Base-by-base conservation (phyloP, 2,888 invertebrate species). In the Lasius platythorax region DNA sequence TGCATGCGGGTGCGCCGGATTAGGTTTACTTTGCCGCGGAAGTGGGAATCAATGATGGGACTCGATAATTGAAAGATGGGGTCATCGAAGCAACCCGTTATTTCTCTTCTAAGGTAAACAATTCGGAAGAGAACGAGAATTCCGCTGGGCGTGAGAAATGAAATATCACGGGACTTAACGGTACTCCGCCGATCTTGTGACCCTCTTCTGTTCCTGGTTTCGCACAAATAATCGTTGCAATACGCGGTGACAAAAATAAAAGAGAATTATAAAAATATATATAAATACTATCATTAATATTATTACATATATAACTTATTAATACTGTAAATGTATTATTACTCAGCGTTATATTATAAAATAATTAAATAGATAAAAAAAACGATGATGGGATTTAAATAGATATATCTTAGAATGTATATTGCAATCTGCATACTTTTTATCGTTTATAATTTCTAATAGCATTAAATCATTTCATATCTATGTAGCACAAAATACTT, bases 31-130 rank as follows among this genome's bases (percentile, higher is more conserved):
- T 87, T 90, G 82, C 82, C 85, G 85, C 81, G 72, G 83, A 87
- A 89, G 86, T 88, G 85, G 85, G 88, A 88, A 88, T 84, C 85
- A 84, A 85, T 86, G 84, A 85, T 70, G 83, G 85, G 84, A 68
- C 37, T 66, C 68, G 78, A 84, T 91, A 90, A 91, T 91, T 91
- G 91, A 89, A 89, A 89, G 88, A 87, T 88, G 83, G 83, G 83
- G 75, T 74, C 84, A 76, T 87, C 87, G 84, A 87, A 86, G 87
- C 85, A 88, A 91, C 87, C 87, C 83, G 85, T 89, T 88, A 89
- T 91, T 88, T 88, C 88, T 90, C 84, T 53, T 37, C 37, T 84
- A 86, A 23, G 84, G 87, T 90, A 90, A 90, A 90, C 88, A 90
- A 83, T 64, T 43, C 72, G 33, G 68, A 28, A 79, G 84, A 88